Percentiles rank a stretch among this genome's conserved stretches.
These are phyloP conservation scores for Bugula neritina DNA, from an alignment of 2,888 invertebrate species.

Conservation along the genomic window DNA sequence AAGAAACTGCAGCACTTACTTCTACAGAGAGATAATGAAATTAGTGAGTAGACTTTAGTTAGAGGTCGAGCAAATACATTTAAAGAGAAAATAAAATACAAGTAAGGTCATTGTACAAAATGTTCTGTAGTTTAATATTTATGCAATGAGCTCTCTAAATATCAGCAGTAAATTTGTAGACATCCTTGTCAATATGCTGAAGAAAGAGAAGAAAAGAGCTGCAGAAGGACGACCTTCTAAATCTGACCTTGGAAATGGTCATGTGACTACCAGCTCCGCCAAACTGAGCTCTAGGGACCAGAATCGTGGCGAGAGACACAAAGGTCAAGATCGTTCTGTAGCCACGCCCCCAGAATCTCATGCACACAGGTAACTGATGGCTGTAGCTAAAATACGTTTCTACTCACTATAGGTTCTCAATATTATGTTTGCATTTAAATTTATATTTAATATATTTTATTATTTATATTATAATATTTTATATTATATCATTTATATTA, in stretches of 20 bases:
- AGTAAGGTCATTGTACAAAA: too few relatives aligned
- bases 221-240: slow-evolving; percentile 33
- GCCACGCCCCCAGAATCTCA: background rate
- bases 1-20: slow-evolving; percentile 46
- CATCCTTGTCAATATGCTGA: slow-evolving; percentile 52
- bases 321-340: background rate
- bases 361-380: background rate
- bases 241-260: slow-evolving; percentile 28
- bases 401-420: too few relatives aligned
- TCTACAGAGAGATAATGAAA: slow-evolving; percentile 53
- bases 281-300: background rate
- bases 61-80: too few relatives aligned
- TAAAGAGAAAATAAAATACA: too few relatives aligned
- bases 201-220: slow-evolving; percentile 50
- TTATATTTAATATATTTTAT: too few relatives aligned
- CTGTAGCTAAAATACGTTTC: too few relatives aligned
- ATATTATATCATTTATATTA: too few relatives aligned
- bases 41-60: slow-evolving; percentile 51
- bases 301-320: background rate
- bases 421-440: too few relatives aligned
- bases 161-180: slow-evolving; percentile 33
- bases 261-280: background rate
- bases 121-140: too few relatives aligned
- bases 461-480: too few relatives aligned
- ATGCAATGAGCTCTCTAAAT: too few relatives aligned